Evolutionary conservation across 2,888 invertebrate genomes (phyloP), one percentile per base, ranked within the genome.

Genomic region (Caenorhabditis doughertyi): DNA sequence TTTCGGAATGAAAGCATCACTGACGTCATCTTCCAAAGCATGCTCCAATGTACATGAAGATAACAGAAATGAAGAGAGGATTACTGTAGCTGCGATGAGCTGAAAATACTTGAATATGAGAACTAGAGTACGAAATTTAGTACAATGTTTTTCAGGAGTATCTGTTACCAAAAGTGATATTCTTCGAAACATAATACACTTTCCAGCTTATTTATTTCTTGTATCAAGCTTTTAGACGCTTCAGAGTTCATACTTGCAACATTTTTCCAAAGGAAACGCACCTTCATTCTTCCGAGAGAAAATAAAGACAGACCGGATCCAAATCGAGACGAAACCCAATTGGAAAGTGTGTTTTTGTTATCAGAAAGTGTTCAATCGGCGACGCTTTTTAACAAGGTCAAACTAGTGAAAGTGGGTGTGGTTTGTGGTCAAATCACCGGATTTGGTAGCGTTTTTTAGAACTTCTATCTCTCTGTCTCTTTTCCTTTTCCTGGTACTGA

Each of bases 311-410:
- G 62, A 72, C 47, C 62, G 49, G 35, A 58, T 53, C 29, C 25
- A 58, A 58, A 49, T 21, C 35, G 21, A 49, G 29, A 32, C 35
- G 39, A 23, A 71, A 60, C 47, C 58, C 58, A 42, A 42, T 4
- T 60, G n/a, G 60, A 60, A 58, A 49, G 25, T 44, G 47, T 47
- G 23, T 65, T 58, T 56, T 58, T 53, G 62, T 55, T 73, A 73
- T 73, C 73, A 73, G 53, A 73, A 53, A 64, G 35, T 73, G 73
- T 73, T 73, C 64, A 21, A 51, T 65, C 51, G 32, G 27, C 62
- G 25, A 25, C 42, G 27, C 73, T 79, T 70, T 70, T 79, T 60
- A 79, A 79, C 62, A 70, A 70, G 77, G 64, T 68, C 77, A 79
- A 53, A 62, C 58, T 25, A 79, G 70, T 79, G 70, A 70, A 76